A percentile compares a stretch with the other conserved stretches of the same genome.
Evolutionary conservation across 1,140 invertebrate genomes (phyloP).

Genomic region (Cydia pomonella): DNA sequence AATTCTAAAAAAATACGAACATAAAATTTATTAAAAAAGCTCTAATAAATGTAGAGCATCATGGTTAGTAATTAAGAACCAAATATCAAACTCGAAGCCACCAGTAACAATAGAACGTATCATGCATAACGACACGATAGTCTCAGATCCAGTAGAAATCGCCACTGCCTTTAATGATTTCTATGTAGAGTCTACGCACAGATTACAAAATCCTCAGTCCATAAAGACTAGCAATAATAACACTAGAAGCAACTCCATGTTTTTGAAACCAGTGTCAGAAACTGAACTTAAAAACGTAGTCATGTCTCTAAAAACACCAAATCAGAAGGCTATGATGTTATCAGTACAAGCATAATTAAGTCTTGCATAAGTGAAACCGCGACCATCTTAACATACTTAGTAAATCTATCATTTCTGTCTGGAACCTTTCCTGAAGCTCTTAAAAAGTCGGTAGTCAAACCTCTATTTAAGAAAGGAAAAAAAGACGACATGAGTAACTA

Average conservation of each 20-base stretch:
- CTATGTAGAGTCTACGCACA: neutral
- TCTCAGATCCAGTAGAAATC: neutral
- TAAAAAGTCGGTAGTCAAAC: too few relatives aligned
- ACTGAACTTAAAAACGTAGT: neutral
- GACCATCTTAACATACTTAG: neutral
- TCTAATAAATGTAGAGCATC: too few relatives aligned
- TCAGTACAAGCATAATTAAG: slow-evolving; percentile 13
- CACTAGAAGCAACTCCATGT: neutral
- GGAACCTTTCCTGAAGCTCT: slow-evolving; percentile 3
- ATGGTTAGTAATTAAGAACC: neutral
- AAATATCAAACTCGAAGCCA: too few relatives aligned
- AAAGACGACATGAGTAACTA: too few relatives aligned
- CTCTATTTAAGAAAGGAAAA: too few relatives aligned
- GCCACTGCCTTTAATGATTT: neutral
- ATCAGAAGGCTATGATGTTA: slow-evolving; percentile 3
- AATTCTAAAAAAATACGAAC: neutral
- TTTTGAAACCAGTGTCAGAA: neutral
- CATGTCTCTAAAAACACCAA: neutral
- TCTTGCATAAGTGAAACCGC: neutral
- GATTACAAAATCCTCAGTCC: neutral
- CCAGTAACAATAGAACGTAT: slow-evolving; percentile 9
- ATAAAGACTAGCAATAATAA: neutral
- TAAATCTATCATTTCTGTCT: neutral
- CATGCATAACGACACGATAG: neutral
- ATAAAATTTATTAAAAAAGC: neutral